Evolutionary conservation across 2,888 invertebrate species (phyloP).

Genomic region (Scaptomyza tumidula): DNA sequence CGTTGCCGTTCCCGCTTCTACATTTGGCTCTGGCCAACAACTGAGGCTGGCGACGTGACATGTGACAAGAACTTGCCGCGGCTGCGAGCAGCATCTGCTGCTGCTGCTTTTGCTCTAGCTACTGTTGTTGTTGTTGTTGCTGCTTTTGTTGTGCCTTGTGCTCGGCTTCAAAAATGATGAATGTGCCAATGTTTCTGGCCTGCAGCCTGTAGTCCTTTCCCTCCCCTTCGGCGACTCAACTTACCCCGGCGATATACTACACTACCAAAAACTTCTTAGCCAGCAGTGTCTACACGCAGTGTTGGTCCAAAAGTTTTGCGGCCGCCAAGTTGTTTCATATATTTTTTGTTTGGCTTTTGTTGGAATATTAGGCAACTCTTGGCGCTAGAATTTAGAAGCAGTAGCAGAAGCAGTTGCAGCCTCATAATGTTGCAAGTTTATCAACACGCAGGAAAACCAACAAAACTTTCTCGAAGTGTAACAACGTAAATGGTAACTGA

Average conservation of each 20-base stretch:
- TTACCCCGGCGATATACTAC: conserved; percentile 43
- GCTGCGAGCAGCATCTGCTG: conserved; percentile 69
- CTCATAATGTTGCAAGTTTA: conserved; percentile 49
- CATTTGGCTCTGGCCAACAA: conserved; percentile 10
- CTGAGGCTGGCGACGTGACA: conserved; percentile 70
- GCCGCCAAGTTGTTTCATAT: conserved; percentile 63
- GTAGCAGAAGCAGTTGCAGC: conserved; percentile 17
- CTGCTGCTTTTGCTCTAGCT: conserved; percentile 63
- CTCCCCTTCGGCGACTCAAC: conserved; percentile 40
- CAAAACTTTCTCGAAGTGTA: conserved; percentile 47
- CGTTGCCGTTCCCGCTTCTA: not conserved
- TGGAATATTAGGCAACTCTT: conserved; percentile 73
- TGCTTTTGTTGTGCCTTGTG: conserved; percentile 39
- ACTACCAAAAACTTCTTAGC: conserved; percentile 64
- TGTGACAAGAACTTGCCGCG: conserved; percentile 79
- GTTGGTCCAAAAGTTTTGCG: conserved; percentile 58
- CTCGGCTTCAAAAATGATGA: conserved; percentile 67
- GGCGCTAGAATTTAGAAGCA: conserved; percentile 52
- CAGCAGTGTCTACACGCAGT: conserved; percentile 34
- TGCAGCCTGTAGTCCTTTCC: conserved; percentile 31
- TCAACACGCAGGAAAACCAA: conserved; percentile 30
- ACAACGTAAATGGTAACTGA: conserved; percentile 40
- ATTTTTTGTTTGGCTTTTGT: conserved; percentile 3
- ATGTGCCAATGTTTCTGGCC: conserved; percentile 73
- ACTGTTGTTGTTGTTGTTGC: conserved; percentile 15